Evolutionary conservation across 2,888 invertebrate genomes (phyloP).

Genomic region (Himalopsyche kuldschensis): DNA sequence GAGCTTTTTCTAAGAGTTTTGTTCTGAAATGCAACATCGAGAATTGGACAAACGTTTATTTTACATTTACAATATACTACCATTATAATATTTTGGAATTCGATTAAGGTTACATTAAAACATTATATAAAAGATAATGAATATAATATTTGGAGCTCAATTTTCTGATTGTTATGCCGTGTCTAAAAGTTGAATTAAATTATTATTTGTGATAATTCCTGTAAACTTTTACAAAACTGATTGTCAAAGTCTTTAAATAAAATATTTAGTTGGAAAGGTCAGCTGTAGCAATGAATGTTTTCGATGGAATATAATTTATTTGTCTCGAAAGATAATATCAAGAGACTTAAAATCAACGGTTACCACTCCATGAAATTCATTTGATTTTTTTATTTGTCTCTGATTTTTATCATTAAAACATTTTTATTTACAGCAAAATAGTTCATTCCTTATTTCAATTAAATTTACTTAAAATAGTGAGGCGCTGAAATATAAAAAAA

Average conservation of each 20-base stretch:
- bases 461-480: too few relatives aligned
- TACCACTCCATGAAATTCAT: too few relatives aligned
- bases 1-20: conserved; percentile 3
- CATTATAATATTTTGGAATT: conserved; percentile 6
- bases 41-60: conserved; percentile 29
- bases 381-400: too few relatives aligned
- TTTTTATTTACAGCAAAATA: too few relatives aligned
- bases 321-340: too few relatives aligned
- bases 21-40: conserved; percentile 18
- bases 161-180: background rate
- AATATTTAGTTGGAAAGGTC: background rate
- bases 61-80: conserved; percentile 16
- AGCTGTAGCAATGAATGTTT: background rate
- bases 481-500: too few relatives aligned
- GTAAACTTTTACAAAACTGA: background rate
- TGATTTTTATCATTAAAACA: too few relatives aligned
- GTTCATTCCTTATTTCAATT: too few relatives aligned
- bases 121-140: background rate
- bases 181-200: background rate
- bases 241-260: background rate
- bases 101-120: background rate
- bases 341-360: too few relatives aligned
- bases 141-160: background rate
- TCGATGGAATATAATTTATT: too few relatives aligned
- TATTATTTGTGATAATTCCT: background rate